Evolutionary conservation across 2,888 invertebrate species (phyloP), one percentile per base, ranked within the genome.

Genomic region (Cepaea hortensis): DNA sequence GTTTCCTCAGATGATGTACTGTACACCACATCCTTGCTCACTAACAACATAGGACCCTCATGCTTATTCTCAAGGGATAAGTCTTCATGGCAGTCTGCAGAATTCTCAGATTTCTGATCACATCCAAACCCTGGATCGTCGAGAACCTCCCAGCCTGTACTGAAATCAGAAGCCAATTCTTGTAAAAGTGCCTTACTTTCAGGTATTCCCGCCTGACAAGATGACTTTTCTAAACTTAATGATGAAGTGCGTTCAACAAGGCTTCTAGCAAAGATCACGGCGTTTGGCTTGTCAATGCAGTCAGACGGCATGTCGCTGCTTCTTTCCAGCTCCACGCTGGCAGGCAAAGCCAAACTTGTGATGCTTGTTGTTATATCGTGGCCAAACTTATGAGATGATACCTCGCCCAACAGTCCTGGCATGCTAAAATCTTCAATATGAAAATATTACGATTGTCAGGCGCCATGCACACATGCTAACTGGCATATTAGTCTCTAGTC

Each of bases 401-500:
- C 62, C 23, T 62, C n/a, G 3, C 83, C 83, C 18, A 84, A 62
- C 83, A 84, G 35, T 15, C 83, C 75, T 84, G 83, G 83, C 83
- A 84, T 84, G 50, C 48, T 84, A 23, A 55, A 55, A 55, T 55
- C 55, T 55, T 55, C 55, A 55, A 55, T 55, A 55, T 55, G 55
- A 55, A 55, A 55, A 11, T 55, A 55, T 9, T 9, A 55, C 55
- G 6, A 55, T 11, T 55, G 55, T 6, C 55, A 55, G 55, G 11
- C 18, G 35, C 9, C 9, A 9, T 6, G 7, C 76, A 70, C n/a
- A 70, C 20, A 70, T 7, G 3, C 70, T 20, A 70, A 70, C 70
- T n/a, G 70, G 70, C 20, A 70, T 13, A n/a, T 23, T n/a, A 70
- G 70, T 70, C 70, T n/a, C 70, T 13, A 18, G 68, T 20, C 70